Evolutionary conservation across 2,113 vertebrate species (phyloP).

Genomic region (Uropsilus gracilis): DNA sequence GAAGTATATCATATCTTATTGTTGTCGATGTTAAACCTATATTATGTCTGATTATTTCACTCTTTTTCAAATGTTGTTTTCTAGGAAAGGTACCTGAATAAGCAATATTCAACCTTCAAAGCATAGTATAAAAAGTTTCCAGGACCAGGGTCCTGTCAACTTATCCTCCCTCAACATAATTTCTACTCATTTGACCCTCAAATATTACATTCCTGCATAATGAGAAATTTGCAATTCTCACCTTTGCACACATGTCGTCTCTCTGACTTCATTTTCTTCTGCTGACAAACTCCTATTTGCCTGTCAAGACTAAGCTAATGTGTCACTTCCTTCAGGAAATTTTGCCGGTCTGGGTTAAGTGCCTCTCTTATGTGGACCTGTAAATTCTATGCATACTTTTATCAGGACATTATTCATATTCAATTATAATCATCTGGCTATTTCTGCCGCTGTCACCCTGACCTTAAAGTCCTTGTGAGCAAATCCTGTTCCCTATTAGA

Average conservation of each 20-base stretch:
- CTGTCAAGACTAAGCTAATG: slow-evolving; percentile 37
- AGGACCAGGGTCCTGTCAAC: not conserved
- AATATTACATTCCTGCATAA: not conserved
- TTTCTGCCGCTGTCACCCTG: not conserved
- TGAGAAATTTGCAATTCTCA: slow-evolving; percentile 40
- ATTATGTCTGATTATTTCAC: slow-evolving; percentile 10
- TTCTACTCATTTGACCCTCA: slow-evolving; percentile 11
- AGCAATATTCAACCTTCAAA: not conserved
- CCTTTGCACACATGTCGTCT: not conserved
- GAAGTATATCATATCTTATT: not conserved
- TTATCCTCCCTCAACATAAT: not conserved
- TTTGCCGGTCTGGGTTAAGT: not conserved
- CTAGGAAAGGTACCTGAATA: not conserved
- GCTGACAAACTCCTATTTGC: slow-evolving; percentile 5
- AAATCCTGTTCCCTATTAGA: not conserved
- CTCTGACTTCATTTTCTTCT: slow-evolving; percentile 46
- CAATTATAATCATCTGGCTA: not conserved
- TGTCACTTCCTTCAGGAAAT: slow-evolving; percentile 29
- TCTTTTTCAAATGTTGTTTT: not conserved
- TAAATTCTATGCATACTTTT: not conserved
- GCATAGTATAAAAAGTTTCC: not conserved
- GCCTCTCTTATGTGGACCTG: not conserved
- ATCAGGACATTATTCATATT: not conserved
- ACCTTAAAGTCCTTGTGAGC: not conserved
- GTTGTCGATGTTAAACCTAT: not conserved